Evolutionary conservation across 1,140 invertebrate genomes (phyloP), one percentile per base, ranked within the genome.

Genomic region (Drosophila virilis): DNA sequence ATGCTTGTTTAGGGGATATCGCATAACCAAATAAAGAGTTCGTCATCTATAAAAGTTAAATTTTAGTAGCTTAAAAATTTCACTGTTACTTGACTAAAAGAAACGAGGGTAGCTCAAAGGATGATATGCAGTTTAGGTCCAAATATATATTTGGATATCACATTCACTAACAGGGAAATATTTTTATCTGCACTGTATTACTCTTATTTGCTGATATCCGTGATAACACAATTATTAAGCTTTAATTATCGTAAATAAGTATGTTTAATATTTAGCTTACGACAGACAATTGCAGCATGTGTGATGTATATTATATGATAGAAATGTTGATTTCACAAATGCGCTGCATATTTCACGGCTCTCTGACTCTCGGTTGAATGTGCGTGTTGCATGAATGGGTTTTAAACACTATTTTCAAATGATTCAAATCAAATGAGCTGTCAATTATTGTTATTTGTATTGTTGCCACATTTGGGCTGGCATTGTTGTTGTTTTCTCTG

Each of bases 381-480:
- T 22, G 46, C 17, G 15, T 33, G 40, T 33, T 32, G 55, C 48
- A 42, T 51, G 43, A 76, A 71, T 50, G 28, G 28, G 45, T 55
- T 76, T 72, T 72, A 71, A 65, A 69, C 15, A 58, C 67, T 35
- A 38, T 73, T 77, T 59, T 50, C 73, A 61, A 66, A 69, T 65
- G 48, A 74, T 80, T 70, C 51, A 77, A 84, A 74, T 73, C 43
- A 67, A 84, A 79, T 84, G 77, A 73, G 77, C 77, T 84, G 80
- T 59, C 77, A 84, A 70, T 84, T 77, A 73, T 68, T 58, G 57
- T 59, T 60, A 59, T 67, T 68, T 58, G 54, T 54, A 60, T 65
- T 51, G 64, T 28, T 60, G n/a, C 9, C 22, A 28, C 58, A 62
- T 55, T 55, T 65, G 33, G 33, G 22, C 12, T 42, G 32, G 6